Base-by-base conservation (phyloP, 2,888 invertebrate species). In the Ormyrus nitidulus region DNA sequence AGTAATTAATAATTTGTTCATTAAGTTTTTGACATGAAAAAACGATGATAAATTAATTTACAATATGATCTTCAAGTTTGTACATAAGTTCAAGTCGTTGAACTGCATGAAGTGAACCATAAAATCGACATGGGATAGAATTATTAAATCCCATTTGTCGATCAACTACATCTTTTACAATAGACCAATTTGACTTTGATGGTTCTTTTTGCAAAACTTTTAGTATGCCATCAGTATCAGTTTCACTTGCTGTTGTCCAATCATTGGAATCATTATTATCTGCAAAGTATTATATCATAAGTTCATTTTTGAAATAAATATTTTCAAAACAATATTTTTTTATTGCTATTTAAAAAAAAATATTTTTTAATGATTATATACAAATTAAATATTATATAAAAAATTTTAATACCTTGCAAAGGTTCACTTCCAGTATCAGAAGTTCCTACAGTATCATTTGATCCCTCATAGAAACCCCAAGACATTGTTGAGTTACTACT, bases 11-110 rank as follows among this genome's bases (percentile, higher is more conserved):
- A 53, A 66, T 10, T 46, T 19, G 7, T 6, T 54, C 64, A 44
- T 44, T 10, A 59, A 64, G 19, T 59, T 65, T 51, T 66, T 19
- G 7, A 64, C 13, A n/a, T 48, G n/a, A 7, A 46, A 64, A 48
- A n/a, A 11, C n/a, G 10, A 48, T 5, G 4, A n/a, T 56, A 44
- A 7, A 69, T 49, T 46, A 19, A 64, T 48, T 48, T 82, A 89
- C 90, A 83, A 92, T 92, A 90, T 98, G 98, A 83, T 94, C 94
- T 81, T 94, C 93, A 85, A 98, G 92, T 86, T 94, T 93, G 85
- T 95, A 94, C 90, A 95, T 93, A 66, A 96, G 92, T 88, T 96
- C 94, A 88, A 98, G 92, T 84, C 96, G 94, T 90, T 97, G 95
- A 9, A 97, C 95, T 83, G 94, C 93, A 87, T 96, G 95, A 46